Base-by-base conservation (phyloP, 2,888 invertebrate species). In the Lumbricus terrestris region DNA sequence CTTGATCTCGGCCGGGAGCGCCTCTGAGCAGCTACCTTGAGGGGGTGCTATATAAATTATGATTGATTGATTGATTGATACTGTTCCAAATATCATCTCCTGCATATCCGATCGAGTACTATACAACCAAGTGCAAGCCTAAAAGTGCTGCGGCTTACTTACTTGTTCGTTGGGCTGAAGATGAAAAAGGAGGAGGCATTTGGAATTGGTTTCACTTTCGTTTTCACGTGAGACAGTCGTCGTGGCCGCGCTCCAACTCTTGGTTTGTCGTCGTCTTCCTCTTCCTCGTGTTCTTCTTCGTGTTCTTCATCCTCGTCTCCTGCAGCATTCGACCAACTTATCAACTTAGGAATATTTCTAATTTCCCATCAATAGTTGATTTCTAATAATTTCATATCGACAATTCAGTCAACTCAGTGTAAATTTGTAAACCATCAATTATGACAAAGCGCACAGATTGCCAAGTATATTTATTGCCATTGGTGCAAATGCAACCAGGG, bases 91-190 rank as follows among this genome's bases (percentile, higher is more conserved):
- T n/a, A n/a, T n/a, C n/a, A n/a, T n/a, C n/a, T n/a, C n/a, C n/a
- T n/a, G n/a, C n/a, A n/a, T n/a, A n/a, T n/a, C n/a, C n/a, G n/a
- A n/a, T n/a, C n/a, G n/a, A n/a, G n/a, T n/a, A n/a, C n/a, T 42
- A 42, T 6, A 18, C 15, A 42, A 42, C 2, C 15, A 15, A 6
- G 15, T 40, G 40, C 40, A 40, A 11, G 40, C 15, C 8, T 40
- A 40, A 40, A 2, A 16, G 15, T 42, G 42, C 18, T 42, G 42
- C n/a, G n/a, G n/a, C n/a, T n/a, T n/a, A 96, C 96, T 96, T 97
- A 98, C 97, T 97, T 97, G 97, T 98, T 99, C 92, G 97, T 97
- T 95, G 97, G 97, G 95, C 98, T 97, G 96, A 99, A 98, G 95
- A 99, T 96, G 97, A 99, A 99, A 96, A 99, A 98, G 94, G 99